Conservation (phyloP, 92 coral and sea anemone species). For the Bergia sp. region DNA sequence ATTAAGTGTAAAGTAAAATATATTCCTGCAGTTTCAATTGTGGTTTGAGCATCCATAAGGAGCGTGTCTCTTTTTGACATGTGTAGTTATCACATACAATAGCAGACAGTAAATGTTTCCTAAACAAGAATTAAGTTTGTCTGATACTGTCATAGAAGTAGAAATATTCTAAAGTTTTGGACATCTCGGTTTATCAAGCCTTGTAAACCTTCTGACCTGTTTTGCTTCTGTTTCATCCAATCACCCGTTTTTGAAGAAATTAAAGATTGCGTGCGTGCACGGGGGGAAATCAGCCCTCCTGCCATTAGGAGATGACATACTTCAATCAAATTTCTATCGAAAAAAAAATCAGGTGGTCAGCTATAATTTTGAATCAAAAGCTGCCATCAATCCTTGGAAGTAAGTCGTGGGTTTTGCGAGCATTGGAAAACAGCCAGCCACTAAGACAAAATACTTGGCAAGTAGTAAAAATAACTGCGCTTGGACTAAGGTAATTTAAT, state of each 20-base stretch:
- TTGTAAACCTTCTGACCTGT: neutral
- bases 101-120: neutral
- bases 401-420: neutral
- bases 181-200: neutral
- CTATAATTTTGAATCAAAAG: neutral
- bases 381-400: neutral
- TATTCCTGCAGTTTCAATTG: conserved; percentile 22
- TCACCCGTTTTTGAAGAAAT: neutral
- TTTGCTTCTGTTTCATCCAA: neutral
- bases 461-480: neutral
- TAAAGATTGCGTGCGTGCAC: conserved; percentile 18
- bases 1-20: conserved; percentile 9
- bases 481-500: neutral
- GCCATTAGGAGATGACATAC: conserved; percentile 5
- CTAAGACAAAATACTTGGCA: no score
- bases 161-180: neutral
- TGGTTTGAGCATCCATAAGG: conserved; percentile 5
- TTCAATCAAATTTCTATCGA: neutral
- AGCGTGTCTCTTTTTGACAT: conserved; percentile 19
- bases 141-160: neutral
- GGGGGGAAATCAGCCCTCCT: neutral
- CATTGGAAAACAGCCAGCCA: neutral
- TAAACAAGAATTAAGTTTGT: neutral
- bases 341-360: neutral
- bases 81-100: neutral